These are phyloP conservation scores for Anolis sagrei DNA, from an alignment of 2,113 vertebrate genomes.

Conservation along the genomic window DNA sequence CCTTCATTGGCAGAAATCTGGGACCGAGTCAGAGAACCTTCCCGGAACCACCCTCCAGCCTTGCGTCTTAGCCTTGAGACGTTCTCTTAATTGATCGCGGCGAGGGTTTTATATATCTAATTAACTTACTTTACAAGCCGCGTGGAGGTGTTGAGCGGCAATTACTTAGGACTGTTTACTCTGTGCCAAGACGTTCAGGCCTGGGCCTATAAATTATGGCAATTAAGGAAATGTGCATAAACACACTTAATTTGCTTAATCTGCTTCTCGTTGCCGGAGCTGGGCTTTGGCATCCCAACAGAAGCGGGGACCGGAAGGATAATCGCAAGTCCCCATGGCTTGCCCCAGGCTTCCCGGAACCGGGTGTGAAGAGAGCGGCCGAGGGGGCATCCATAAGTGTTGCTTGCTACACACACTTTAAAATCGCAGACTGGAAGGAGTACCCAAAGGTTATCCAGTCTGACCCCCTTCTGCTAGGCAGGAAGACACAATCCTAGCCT, in stretches of 20 bases:
- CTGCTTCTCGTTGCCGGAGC: background rate
- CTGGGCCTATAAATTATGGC: conserved; percentile 28
- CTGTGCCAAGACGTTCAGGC: background rate
- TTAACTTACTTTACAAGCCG: conserved; percentile 14
- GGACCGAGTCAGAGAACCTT: background rate
- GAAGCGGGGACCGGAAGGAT: background rate
- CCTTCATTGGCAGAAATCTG: background rate
- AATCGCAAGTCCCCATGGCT: background rate
- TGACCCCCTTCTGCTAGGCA: no score
- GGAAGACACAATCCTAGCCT: no score
- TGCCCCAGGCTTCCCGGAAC: background rate
- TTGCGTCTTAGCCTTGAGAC: background rate
- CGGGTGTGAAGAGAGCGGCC: background rate
- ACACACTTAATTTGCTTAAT: conserved; percentile 12
- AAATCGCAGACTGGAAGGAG: no score
- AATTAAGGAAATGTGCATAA: conserved; percentile 26
- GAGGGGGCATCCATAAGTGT: background rate
- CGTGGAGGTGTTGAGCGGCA: conserved; percentile 24
- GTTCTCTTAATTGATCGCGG: conserved; percentile 18
- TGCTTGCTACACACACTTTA: no score
- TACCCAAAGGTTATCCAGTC: no score
- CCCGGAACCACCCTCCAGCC: conserved; percentile 19
- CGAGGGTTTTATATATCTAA: conserved; percentile 1
- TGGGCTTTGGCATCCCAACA: background rate
- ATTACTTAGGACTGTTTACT: conserved; percentile 23